Percentiles rank a stretch among this genome's conserved stretches.
Conservation (phyloP, 2,797 vertebrate species). For the Acanthurus lineatus region DNA sequence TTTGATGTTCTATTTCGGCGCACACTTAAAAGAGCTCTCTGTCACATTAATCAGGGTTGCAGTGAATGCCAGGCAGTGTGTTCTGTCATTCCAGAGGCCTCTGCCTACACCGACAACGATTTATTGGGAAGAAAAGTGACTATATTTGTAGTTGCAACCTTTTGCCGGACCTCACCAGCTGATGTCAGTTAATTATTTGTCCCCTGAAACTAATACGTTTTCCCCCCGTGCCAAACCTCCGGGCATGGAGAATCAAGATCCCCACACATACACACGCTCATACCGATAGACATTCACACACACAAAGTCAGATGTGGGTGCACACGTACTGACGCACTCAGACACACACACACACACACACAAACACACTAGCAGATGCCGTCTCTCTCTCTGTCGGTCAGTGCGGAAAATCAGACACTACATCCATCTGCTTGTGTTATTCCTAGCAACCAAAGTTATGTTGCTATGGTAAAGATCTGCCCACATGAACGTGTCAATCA, state of each 20-base stretch:
- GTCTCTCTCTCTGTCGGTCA: slow-evolving; percentile 78
- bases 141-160: slow-evolving; percentile 88
- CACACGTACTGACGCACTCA: slow-evolving; percentile 38
- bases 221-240: slow-evolving; percentile 82
- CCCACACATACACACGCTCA: slow-evolving; percentile 27
- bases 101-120: slow-evolving; percentile 70
- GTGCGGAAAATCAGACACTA: slow-evolving; percentile 82
- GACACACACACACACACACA: slow-evolving; percentile 33
- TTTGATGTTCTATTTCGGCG: slow-evolving; percentile 86
- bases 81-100: slow-evolving; percentile 81
- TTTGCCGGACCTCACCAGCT: slow-evolving; percentile 84
- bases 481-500: slow-evolving; percentile 93
- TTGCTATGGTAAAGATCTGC: slow-evolving; percentile 86
- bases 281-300: slow-evolving; percentile 24
- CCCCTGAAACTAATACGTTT: slow-evolving; percentile 91
- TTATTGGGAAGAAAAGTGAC: slow-evolving; percentile 80
- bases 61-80: slow-evolving; percentile 76
- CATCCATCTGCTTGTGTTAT: slow-evolving; percentile 92
- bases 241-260: slow-evolving; percentile 81
- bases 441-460: slow-evolving; percentile 90
- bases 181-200: slow-evolving; percentile 92
- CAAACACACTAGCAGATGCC: slow-evolving; percentile 69
- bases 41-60: slow-evolving; percentile 86
- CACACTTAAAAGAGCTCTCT: slow-evolving; percentile 82
- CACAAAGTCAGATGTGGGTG: slow-evolving; percentile 31